Conservation (phyloP, 2,113 vertebrate species). For the Pangasianodon hypophthalmus region DNA sequence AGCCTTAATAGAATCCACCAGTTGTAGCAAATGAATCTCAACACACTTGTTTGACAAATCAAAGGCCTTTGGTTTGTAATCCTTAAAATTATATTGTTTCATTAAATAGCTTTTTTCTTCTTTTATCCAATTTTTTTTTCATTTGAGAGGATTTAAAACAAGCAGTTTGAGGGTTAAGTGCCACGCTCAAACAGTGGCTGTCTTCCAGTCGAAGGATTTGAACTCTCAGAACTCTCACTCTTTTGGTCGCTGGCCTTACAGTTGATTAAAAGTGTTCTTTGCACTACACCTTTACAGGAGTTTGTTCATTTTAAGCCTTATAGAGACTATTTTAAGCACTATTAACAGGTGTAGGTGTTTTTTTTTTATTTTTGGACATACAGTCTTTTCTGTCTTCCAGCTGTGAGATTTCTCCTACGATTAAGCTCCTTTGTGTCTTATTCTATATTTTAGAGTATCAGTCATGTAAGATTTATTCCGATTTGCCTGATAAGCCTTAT, state of each 20-base stretch:
- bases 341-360: background rate
- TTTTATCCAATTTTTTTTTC: background rate
- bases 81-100: background rate
- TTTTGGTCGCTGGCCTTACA: background rate
- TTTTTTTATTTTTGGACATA: background rate
- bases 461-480: background rate
- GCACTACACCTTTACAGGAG: background rate
- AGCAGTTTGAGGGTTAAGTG: background rate
- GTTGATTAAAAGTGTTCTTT: background rate
- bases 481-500: background rate
- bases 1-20: background rate
- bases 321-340: background rate
- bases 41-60: background rate
- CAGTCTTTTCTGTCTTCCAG: slow-evolving; percentile 16
- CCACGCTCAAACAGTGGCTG: background rate
- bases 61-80: background rate
- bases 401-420: background rate
- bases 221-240: background rate
- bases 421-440: background rate
- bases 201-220: background rate
- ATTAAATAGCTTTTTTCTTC: background rate
- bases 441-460: background rate
- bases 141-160: background rate
- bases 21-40: background rate
- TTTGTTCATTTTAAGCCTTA: background rate